phyloP scores from a whole-genome alignment of 2,888 invertebrate genomes.

The Chouioia cunea region DNA sequence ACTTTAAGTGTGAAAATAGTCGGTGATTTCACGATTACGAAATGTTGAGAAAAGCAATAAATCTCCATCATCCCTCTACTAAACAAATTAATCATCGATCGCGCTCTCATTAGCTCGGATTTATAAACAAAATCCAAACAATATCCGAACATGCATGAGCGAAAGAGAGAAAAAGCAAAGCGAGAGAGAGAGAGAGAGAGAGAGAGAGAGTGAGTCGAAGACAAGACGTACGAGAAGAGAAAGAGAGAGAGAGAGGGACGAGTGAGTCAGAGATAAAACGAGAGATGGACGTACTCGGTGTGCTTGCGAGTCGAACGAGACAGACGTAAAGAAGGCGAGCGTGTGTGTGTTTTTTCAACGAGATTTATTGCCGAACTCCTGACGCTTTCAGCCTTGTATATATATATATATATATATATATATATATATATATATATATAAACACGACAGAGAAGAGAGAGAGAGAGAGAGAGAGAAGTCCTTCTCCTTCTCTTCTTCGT shows the following conservation, averaged over 20 bases:
- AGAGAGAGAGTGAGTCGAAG: slow-evolving; percentile 13
- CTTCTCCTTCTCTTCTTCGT: too few relatives aligned
- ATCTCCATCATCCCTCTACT: too few relatives aligned
- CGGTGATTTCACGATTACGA: too few relatives aligned
- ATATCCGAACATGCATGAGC: too few relatives aligned
- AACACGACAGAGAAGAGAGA: too few relatives aligned
- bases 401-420: too few relatives aligned
- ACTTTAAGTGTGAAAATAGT: too few relatives aligned
- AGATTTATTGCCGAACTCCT: slow-evolving; percentile 67
- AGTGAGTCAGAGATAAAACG: slow-evolving; percentile 19
- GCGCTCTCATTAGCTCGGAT: slow-evolving; percentile 20
- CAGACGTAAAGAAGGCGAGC: slow-evolving; percentile 46
- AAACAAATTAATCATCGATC: slow-evolving; percentile 37
- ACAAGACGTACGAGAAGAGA: slow-evolving; percentile 26
- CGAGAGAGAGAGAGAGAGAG: slow-evolving; percentile 3
- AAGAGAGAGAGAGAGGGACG: slow-evolving; percentile 23
- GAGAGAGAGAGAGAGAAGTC: slow-evolving; percentile 11
- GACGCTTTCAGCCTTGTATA: slow-evolving; percentile 13
- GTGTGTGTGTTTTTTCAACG: slow-evolving; percentile 64
- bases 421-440: too few relatives aligned
- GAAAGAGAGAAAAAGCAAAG: background rate
- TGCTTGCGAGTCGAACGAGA: slow-evolving; percentile 52
- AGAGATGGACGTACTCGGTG: slow-evolving; percentile 36
- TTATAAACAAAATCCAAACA: slow-evolving; percentile 6
- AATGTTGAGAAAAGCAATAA: too few relatives aligned